Conservation (phyloP, 2,888 invertebrate species). For the Dysmachus trigonus region DNA sequence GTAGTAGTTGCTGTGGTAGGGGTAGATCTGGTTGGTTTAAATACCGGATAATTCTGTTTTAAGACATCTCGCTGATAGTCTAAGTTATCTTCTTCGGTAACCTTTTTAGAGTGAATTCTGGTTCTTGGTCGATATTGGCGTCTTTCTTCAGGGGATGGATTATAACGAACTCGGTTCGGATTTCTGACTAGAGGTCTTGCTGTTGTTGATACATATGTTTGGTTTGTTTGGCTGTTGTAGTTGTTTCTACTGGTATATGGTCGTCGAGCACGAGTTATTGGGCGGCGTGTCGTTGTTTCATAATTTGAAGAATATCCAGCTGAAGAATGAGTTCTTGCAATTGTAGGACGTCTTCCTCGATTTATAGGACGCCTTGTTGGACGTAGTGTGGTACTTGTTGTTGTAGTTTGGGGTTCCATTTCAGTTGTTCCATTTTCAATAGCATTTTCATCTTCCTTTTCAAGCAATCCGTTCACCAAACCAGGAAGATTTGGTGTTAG, state of each 20-base stretch:
- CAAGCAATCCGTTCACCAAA: slow-evolving; percentile 70
- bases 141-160: slow-evolving; percentile 62
- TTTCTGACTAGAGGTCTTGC: slow-evolving; percentile 60
- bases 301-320: slow-evolving; percentile 59
- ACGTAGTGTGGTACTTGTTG: slow-evolving; percentile 55
- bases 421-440: slow-evolving; percentile 54
- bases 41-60: slow-evolving; percentile 73
- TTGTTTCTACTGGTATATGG: slow-evolving; percentile 59
- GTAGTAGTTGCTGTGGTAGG: slow-evolving; percentile 58
- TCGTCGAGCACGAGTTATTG: slow-evolving; percentile 62
- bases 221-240: slow-evolving; percentile 22
- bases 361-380: slow-evolving; percentile 66
- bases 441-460: slow-evolving; percentile 60
- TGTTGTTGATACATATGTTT: slow-evolving; percentile 50
- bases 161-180: slow-evolving; percentile 63
- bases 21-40: slow-evolving; percentile 61
- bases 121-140: slow-evolving; percentile 58
- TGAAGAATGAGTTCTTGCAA: slow-evolving; percentile 57
- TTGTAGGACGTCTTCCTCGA: slow-evolving; percentile 67
- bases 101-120: slow-evolving; percentile 52
- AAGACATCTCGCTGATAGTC: slow-evolving; percentile 72
- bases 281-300: slow-evolving; percentile 58
- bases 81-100: slow-evolving; percentile 58
- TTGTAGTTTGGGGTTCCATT: slow-evolving; percentile 63
- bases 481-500: slow-evolving; percentile 70